Base-by-base conservation (phyloP, 2,888 invertebrate genomes). In the Apoderus coryli region DNA sequence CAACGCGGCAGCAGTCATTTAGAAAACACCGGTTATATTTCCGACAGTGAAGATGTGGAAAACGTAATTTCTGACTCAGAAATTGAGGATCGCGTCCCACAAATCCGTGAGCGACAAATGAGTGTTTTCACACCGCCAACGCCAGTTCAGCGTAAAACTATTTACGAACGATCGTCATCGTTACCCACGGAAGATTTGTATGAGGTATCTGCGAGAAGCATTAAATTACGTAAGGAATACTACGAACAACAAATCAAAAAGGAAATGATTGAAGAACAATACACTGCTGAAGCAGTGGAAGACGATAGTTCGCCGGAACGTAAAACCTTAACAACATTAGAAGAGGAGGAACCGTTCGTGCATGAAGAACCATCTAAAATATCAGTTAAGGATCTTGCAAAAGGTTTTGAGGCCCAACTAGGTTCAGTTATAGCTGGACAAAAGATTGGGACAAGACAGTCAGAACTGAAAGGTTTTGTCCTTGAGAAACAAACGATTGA, bases 221-320 rank as follows among this genome's bases (percentile, higher is more conserved):
- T 66, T 2, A 62, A 64, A 33, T 57, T 65, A 24, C 63, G 67
- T 35, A 69, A 69, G 30, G 62, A 65, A 36, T 66, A 65, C 33
- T 69, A 68, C 42, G 71, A 71, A 48, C 65, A 67, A 40, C 68
- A 69, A 44, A 67, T 71, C 32, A 65, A 65, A 42, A 67, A 63
- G 37, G 70, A 70, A 42, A 60, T 66, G 54, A 61, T 63, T n/a
- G 61, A 61, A 36, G 63, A 64, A 41, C 61, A 64, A 40, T 44
- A 63, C 4, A 59, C 59, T 44, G 54, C 56, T 14, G 62, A 63
- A 45, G 49, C 59, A 19, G 63, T 64, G 46, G 59, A 61, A 37
- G 59, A 61, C 37, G 58, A 60, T 35, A 51, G 56, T 6, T 56
- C 58, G 0, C 64, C 62, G 3, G 64, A 64, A 46, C 54, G 58